These are phyloP conservation scores for fruit fly (Drosophila melanogaster) DNA, from an alignment of 1,140 invertebrate genomes.

Conservation along the genomic window DNA sequence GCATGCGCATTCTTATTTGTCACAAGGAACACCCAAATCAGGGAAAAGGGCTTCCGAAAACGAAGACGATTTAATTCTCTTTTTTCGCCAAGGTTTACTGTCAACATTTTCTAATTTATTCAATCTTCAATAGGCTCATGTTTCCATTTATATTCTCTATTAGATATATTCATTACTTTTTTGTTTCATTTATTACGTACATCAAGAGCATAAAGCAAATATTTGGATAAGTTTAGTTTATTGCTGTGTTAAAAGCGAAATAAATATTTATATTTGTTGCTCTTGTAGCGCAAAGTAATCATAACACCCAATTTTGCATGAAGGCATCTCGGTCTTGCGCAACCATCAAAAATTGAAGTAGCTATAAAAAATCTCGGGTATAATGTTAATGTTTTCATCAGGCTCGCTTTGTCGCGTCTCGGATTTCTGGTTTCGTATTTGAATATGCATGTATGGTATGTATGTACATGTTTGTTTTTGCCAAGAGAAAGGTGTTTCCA, in stretches of 20 bases:
- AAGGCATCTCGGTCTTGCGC: conserved; percentile 22
- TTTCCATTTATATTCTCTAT: no score
- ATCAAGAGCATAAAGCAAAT: no score
- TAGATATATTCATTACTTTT: no score
- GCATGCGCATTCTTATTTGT: conserved; percentile 62
- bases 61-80: neutral
- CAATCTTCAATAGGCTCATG: no score
- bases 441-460: no score
- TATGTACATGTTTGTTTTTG: conserved; percentile 33
- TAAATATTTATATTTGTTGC: neutral
- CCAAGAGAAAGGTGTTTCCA: conserved; percentile 71
- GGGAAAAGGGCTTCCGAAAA: neutral
- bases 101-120: no score
- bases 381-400: conserved; percentile 81
- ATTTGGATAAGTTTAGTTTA: no score
- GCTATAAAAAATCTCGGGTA: conserved; percentile 69
- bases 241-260: neutral
- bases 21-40: conserved; percentile 8
- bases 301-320: neutral
- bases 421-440: conserved; percentile 50
- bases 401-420: conserved; percentile 52
- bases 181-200: no score
- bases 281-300: neutral
- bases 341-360: conserved; percentile 72
- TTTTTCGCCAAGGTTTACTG: neutral